Conservation (phyloP, 2,888 invertebrate genomes). For the Auanema freiburgensis region DNA sequence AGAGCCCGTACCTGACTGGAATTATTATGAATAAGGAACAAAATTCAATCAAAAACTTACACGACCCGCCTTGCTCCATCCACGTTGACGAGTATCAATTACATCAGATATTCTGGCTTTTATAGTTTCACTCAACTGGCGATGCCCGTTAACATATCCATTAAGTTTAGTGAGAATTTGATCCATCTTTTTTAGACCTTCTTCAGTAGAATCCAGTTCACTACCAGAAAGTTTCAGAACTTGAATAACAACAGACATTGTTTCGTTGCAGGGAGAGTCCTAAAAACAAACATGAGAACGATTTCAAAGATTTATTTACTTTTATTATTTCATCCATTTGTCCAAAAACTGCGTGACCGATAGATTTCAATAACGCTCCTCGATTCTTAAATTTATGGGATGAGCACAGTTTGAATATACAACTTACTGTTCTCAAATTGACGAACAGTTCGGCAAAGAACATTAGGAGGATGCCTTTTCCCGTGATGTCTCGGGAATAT, state of each 20-base stretch:
- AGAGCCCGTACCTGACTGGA: not conserved
- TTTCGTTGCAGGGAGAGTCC: not conserved
- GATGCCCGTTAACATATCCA: constrained; percentile 29
- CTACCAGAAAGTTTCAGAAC: constrained; percentile 19
- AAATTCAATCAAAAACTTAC: constrained; percentile 1
- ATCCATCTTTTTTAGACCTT: constrained; percentile 12
- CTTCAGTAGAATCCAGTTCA: constrained; percentile 11
- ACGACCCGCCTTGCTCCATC: constrained; percentile 22
- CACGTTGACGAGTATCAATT: constrained; percentile 30
- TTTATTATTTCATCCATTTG: no score
- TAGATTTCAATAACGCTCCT: no score
- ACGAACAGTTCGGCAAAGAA: constrained; percentile 19
- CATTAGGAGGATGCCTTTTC: constrained; percentile 14
- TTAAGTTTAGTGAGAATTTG: constrained; percentile 30
- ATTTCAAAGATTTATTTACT: no score
- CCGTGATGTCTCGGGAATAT: not conserved
- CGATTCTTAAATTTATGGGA: no score
- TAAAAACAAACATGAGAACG: no score
- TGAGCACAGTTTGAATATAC: no score
- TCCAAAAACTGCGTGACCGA: no score
- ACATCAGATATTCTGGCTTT: constrained; percentile 29
- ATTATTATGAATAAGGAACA: not conserved
- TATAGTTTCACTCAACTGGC: constrained; percentile 22
- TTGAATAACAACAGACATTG: constrained; percentile 13
- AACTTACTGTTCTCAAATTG: constrained; percentile 11